These are phyloP conservation scores for Pantherophis alleghaniensis DNA, from an alignment of 2,797 vertebrate genomes.

Conservation along the genomic window DNA sequence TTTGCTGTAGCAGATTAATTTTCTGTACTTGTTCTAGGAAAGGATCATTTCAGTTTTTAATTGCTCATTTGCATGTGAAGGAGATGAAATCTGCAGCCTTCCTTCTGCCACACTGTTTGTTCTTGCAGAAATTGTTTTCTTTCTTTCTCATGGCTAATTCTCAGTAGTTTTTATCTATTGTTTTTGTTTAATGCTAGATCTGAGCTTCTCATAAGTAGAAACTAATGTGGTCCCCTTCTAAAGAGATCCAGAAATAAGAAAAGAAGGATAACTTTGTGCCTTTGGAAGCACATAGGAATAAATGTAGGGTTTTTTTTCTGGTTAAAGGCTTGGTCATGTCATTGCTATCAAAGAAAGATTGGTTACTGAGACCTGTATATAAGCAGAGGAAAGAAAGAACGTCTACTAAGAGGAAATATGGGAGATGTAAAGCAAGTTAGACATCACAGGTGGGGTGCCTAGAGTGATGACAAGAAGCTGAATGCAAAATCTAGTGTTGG, in stretches of 20 bases:
- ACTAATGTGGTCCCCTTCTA: constrained; percentile 35
- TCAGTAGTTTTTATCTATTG: constrained; percentile 39
- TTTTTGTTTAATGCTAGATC: constrained; percentile 54
- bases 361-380: constrained; percentile 54
- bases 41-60: background rate
- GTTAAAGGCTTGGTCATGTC: constrained; percentile 67
- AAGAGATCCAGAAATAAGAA: constrained; percentile 50
- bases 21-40: background rate
- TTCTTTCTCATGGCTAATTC: constrained; percentile 22
- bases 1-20: background rate
- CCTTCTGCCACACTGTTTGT: background rate
- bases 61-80: background rate
- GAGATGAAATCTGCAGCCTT: constrained; percentile 46
- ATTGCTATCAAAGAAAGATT: constrained; percentile 58
- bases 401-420: constrained; percentile 58
- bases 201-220: constrained; percentile 36
- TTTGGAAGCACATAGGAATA: constrained; percentile 50
- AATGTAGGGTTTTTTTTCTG: constrained; percentile 34
- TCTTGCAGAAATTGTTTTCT: constrained; percentile 17
- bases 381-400: constrained; percentile 25
- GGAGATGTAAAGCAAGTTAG: constrained; percentile 56
- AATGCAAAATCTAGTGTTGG: constrained; percentile 56
- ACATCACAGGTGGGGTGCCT: constrained; percentile 61
- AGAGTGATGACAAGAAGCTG: constrained; percentile 61
- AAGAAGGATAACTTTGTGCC: constrained; percentile 28